These are phyloP conservation scores for Bombus confusus DNA, from an alignment of 1,140 invertebrate species.

Conservation along the genomic window DNA sequence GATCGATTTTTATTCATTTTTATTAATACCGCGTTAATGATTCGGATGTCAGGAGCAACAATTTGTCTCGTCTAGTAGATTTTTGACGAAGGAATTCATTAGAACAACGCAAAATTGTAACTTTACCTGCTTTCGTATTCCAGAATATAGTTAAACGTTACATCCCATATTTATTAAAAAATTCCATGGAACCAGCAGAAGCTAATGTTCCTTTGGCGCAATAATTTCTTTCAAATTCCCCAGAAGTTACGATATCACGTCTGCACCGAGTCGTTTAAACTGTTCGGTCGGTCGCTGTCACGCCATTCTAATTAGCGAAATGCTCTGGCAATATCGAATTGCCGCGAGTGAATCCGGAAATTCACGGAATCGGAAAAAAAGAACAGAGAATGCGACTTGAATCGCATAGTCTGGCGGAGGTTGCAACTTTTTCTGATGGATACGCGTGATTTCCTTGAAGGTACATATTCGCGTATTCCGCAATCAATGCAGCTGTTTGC, in stretches of 20 bases:
- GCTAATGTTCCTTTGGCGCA: background rate
- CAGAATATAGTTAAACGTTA: background rate
- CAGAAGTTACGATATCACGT: too few species aligned
- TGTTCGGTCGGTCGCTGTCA: background rate
- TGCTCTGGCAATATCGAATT: background rate
- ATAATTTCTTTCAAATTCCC: background rate
- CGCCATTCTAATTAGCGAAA: background rate
- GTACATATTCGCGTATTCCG: constrained; percentile 44
- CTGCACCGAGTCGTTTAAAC: background rate
- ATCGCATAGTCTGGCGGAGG: background rate
- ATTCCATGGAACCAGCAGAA: too few species aligned
- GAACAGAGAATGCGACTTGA: background rate
- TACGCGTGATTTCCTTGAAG: constrained; percentile 32
- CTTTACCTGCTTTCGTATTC: background rate
- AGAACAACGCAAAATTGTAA: too few species aligned
- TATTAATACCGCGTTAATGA: background rate
- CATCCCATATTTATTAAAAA: background rate
- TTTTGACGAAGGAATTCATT: too few species aligned
- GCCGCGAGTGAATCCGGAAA: too few species aligned
- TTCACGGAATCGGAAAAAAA: background rate
- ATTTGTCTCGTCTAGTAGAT: background rate
- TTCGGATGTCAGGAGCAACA: background rate
- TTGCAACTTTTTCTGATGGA: background rate
- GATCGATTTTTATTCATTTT: background rate
- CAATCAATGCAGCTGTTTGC: constrained; percentile 47